Base-by-base conservation (phyloP, 2,797 vertebrate genomes). In the Rhabdophis nuchalis region DNA sequence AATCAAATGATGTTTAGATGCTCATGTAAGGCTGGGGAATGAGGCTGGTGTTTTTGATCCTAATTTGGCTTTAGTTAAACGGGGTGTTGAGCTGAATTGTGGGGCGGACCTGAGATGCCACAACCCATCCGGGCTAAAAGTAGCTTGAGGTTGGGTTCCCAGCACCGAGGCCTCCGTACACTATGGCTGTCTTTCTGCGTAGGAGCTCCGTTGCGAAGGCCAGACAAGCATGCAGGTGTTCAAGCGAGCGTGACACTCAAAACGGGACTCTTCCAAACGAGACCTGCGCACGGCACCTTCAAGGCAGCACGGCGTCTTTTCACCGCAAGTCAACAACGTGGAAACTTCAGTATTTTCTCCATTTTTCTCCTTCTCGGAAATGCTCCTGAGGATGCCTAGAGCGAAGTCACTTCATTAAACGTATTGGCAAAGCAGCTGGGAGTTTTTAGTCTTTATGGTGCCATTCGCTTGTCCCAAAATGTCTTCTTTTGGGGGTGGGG, bases 201-300 rank as follows among this genome's bases (percentile, higher is more conserved):
- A 99, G 98, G 98, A 99, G 95, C 96, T 99, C 95, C 97, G 96
- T 92, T 99, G 98, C 94, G 98, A 99, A 95, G 98, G 98, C 91
- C 97, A 98, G 95, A 95, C 98, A 41, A 99, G 98, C 96, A 98
- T 95, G 93, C 98, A 99, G 92, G 96, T 98, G 12, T 99, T 98
- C 96, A 98, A 98, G 96, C 97, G 95, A 94, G 96, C 95, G 16
- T 96, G 93, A 96, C 41, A 25, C 11, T 1, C 5, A 54, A 10
- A 10, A 29, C 3, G 8, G 8, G n/a, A 88, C 14, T 13, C 4
- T 7, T 6, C 46, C 0, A 16, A 29, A 54, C 16, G 23, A 56
- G 4, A 54, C 1, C 53, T 13, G 6, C 1, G 1, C 16, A 3
- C 9, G 18, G 12, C 16, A 61, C 18, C 25, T 29, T 16, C 4